These are phyloP conservation scores for Hemibagrus wyckioides DNA, from an alignment of 2,113 vertebrate species.

Conservation along the genomic window DNA sequence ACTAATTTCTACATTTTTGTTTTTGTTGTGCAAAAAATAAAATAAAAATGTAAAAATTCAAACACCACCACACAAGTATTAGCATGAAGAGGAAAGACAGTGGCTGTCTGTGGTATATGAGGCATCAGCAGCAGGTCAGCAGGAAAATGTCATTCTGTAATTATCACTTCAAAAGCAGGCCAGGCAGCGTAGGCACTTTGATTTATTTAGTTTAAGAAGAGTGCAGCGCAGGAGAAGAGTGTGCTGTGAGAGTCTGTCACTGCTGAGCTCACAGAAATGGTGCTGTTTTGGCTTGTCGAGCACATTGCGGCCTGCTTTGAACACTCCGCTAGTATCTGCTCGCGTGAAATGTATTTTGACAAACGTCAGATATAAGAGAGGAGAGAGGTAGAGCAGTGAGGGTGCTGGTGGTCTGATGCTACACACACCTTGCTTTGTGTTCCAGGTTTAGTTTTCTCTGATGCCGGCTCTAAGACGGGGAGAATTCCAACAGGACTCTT, in stretches of 20 bases:
- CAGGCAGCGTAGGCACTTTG: conserved; percentile 72
- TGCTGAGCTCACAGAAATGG: conserved; percentile 80
- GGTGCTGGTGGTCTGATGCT: conserved; percentile 33
- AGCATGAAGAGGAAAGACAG: conserved; percentile 56
- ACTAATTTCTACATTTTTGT: background rate
- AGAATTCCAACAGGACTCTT: conserved; percentile 66
- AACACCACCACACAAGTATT: conserved; percentile 58
- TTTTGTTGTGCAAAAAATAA: too few species aligned
- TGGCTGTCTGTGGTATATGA: conserved; percentile 31
- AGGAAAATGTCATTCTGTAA: conserved; percentile 71
- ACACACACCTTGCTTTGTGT: conserved; percentile 73
- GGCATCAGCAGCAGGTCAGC: conserved; percentile 63
- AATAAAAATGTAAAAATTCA: background rate
- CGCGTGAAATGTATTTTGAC: conserved; percentile 82
- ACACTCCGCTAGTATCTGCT: conserved; percentile 77
- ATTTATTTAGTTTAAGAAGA: conserved; percentile 80
- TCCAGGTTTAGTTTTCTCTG: conserved; percentile 68
- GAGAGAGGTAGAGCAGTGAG: conserved; percentile 25
- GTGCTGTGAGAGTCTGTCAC: conserved; percentile 63
- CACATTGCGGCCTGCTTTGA: conserved; percentile 79
- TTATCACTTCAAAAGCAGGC: conserved; percentile 76
- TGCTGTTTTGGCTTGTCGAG: conserved; percentile 74
- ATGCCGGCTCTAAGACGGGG: conserved; percentile 41
- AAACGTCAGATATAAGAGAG: conserved; percentile 76
- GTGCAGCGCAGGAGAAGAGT: conserved; percentile 71